Conservation (phyloP, 2,797 vertebrate species). For the Sphaeramia orbicularis region DNA sequence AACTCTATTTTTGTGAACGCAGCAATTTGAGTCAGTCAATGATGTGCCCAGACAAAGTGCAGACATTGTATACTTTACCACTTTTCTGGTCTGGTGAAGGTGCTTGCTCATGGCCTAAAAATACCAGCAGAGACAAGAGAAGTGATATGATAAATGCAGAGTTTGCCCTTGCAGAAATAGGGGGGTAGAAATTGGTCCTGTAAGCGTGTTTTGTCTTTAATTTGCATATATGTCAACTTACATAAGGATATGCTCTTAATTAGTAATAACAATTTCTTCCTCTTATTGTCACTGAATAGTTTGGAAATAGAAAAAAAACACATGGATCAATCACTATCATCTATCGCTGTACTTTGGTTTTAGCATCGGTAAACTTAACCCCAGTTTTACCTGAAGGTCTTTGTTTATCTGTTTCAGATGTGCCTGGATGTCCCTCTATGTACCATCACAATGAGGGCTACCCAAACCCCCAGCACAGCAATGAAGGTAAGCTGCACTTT, state of each 20-base stretch:
- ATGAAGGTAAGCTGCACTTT: conserved; percentile 79
- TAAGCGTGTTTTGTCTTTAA: not conserved
- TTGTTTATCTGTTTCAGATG: conserved; percentile 82
- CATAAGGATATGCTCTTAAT: not conserved
- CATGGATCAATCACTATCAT: too few relatives aligned
- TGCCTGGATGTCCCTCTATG: conserved; percentile 91
- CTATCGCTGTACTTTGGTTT: not conserved
- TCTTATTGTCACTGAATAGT: too few relatives aligned
- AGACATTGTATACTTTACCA: conserved; percentile 64
- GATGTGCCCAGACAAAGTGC: conserved; percentile 64
- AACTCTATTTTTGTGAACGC: conserved; percentile 55
- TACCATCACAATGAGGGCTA: conserved; percentile 90
- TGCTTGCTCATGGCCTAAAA: conserved; percentile 73
- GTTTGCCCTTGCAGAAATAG: conserved; percentile 68
- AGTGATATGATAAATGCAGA: conserved; percentile 73
- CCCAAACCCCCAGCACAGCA: conserved; percentile 81
- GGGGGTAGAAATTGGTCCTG: conserved; percentile 18
- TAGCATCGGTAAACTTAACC: not conserved
- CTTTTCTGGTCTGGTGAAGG: conserved; percentile 60
- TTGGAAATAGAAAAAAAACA: not conserved
- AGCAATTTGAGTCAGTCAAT: conserved; percentile 30
- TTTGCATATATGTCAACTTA: not conserved
- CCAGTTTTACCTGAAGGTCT: not conserved
- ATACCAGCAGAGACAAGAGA: conserved; percentile 69
- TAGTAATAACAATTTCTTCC: too few relatives aligned